Conservation (phyloP, 2,797 vertebrate genomes). For the Clamator glandarius region DNA sequence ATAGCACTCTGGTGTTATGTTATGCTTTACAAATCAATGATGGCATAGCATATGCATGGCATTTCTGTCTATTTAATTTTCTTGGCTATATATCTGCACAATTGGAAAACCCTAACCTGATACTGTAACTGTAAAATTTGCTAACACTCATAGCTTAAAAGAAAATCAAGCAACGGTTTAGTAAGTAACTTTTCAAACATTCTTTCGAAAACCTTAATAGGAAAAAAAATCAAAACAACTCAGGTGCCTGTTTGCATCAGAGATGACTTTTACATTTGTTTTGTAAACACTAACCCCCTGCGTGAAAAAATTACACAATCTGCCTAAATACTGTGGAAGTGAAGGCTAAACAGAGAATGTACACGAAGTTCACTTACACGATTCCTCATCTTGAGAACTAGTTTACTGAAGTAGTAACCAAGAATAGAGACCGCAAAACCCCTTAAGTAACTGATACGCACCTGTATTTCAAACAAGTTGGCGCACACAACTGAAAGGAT, state of each 20-base stretch:
- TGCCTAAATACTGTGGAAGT: background rate
- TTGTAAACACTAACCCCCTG: background rate
- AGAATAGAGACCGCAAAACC: constrained; percentile 11
- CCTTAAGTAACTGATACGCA: constrained; percentile 14
- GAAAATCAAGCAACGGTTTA: constrained; percentile 51
- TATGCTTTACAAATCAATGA: constrained; percentile 66
- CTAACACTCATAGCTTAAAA: constrained; percentile 31
- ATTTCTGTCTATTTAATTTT: constrained; percentile 66
- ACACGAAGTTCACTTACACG: background rate
- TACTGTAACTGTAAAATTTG: constrained; percentile 50
- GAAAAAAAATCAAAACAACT: background rate
- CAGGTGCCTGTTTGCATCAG: background rate
- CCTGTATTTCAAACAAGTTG: constrained; percentile 34
- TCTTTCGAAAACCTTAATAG: constrained; percentile 5
- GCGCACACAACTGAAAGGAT: background rate
- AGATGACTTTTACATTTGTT: background rate
- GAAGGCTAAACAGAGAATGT: background rate
- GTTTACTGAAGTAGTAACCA: constrained; percentile 15
- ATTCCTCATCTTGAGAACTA: background rate
- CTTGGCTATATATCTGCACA: constrained; percentile 44
- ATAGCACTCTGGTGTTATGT: constrained; percentile 38
- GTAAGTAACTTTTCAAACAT: constrained; percentile 26
- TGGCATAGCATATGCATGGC: constrained; percentile 49
- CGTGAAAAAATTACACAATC: background rate
- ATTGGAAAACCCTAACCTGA: background rate